Evolutionary conservation across 2,113 vertebrate species (phyloP).

Genomic region (Daboia siamensis): DNA sequence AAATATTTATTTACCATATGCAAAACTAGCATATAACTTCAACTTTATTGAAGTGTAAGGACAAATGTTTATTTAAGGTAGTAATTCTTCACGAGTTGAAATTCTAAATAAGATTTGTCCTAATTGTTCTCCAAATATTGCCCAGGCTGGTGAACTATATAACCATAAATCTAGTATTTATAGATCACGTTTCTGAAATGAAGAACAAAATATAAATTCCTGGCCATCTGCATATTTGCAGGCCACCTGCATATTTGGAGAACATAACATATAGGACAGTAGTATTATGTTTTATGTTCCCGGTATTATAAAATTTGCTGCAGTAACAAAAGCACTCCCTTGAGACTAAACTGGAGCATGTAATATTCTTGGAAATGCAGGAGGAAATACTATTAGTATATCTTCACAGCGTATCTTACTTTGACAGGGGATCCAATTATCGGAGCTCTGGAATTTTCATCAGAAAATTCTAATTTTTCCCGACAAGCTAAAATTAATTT

Average conservation of each 20-base stretch:
- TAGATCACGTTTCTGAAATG: background rate
- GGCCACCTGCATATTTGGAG: background rate
- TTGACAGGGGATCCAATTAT: background rate
- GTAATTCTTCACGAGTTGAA: background rate
- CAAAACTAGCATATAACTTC: background rate
- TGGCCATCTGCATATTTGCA: background rate
- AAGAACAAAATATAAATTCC: background rate
- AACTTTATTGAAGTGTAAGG: background rate
- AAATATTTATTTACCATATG: background rate
- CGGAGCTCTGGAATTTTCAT: background rate
- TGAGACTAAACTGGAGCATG: background rate
- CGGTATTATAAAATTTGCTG: background rate
- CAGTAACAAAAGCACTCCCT: background rate
- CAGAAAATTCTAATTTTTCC: background rate
- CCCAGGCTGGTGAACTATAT: background rate
- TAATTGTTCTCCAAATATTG: background rate
- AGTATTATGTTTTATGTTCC: background rate
- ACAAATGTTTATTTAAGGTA: background rate
- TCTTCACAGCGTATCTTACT: background rate
- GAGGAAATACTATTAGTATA: background rate
- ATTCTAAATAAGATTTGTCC: background rate
- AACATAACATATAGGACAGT: background rate
- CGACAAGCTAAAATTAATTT: background rate
- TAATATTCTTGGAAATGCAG: background rate
- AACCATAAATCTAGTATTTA: background rate